phyloP scores from a whole-genome alignment of 92 coral and sea anemone species.

The Bergia sp. region DNA sequence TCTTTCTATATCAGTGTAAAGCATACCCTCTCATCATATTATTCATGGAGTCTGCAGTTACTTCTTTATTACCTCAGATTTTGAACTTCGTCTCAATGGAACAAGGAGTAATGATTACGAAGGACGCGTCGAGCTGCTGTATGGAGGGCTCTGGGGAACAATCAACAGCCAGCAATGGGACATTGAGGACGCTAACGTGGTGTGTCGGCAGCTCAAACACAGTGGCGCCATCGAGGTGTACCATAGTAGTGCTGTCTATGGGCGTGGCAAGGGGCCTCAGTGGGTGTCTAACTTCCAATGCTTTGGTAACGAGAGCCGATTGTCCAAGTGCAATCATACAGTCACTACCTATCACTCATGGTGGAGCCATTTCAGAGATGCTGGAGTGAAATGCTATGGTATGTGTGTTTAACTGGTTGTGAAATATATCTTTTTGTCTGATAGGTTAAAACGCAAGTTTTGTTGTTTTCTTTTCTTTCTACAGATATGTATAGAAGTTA shows the following conservation, averaged over 20 bases:
- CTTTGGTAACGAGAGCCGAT: slow-evolving; percentile 29
- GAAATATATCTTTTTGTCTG: not conserved
- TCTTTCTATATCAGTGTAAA: too few species aligned
- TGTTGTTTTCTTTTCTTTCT: not conserved
- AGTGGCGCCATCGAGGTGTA: slow-evolving; percentile 10
- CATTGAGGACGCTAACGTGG: slow-evolving; percentile 31
- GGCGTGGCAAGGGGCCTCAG: slow-evolving; percentile 40
- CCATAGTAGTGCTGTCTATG: slow-evolving; percentile 19
- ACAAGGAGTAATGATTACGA: slow-evolving; percentile 15
- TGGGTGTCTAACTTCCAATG: slow-evolving; percentile 31
- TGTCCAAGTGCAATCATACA: slow-evolving; percentile 38
- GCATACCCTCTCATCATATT: not conserved
- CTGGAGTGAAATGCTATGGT: slow-evolving; percentile 39
- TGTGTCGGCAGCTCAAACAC: slow-evolving; percentile 29
- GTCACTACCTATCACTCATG: not conserved
- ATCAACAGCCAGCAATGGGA: slow-evolving; percentile 28
- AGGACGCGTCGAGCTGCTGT: slow-evolving; percentile 24
- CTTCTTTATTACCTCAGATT: not conserved
- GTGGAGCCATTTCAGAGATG: slow-evolving; percentile 23
- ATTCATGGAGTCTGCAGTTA: too few species aligned
- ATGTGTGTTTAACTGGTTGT: not conserved
- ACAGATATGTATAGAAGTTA: not conserved
- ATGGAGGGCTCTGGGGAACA: slow-evolving; percentile 36
- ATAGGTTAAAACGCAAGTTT: too few species aligned
- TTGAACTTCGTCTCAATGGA: slow-evolving; percentile 38